Percentiles rank a stretch among this genome's conserved stretches.
Conservation (phyloP, 2,797 vertebrate genomes). For the Distichodus sexfasciatus region DNA sequence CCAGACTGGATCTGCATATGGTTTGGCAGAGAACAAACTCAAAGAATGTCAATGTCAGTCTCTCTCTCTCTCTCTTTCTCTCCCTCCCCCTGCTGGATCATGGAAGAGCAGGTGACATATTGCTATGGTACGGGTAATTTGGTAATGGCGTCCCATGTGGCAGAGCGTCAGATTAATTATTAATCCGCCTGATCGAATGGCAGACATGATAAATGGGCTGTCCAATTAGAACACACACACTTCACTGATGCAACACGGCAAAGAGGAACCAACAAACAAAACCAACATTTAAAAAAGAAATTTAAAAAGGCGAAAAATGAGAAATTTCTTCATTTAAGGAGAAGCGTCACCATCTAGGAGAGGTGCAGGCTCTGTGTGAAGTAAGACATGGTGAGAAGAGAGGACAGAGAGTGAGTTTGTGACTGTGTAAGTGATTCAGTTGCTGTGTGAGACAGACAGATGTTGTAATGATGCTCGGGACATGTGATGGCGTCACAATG, state of each 20-base stretch:
- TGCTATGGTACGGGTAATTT: conserved; percentile 45
- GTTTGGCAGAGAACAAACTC: too few relatives aligned
- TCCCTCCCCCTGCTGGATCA: conserved; percentile 6
- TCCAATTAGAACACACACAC: conserved; percentile 15
- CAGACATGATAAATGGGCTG: conserved; percentile 39
- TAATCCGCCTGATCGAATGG: conserved; percentile 41
- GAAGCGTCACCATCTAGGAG: background rate
- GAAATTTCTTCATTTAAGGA: background rate
- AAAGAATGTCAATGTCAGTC: too few relatives aligned
- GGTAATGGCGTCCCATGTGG: conserved; percentile 41
- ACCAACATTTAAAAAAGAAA: background rate
- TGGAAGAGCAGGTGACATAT: conserved; percentile 29
- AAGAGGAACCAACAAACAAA: conserved; percentile 15
- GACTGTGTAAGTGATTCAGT: background rate
- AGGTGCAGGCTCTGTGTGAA: conserved; percentile 10
- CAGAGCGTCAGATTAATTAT: conserved; percentile 40
- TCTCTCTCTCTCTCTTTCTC: conserved; percentile 8
- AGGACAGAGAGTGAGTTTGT: background rate
- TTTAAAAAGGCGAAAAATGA: background rate
- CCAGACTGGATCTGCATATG: too few relatives aligned
- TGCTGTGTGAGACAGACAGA: conserved; percentile 20
- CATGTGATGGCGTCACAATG: conserved; percentile 46
- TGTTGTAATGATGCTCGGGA: conserved; percentile 45
- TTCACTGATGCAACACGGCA: conserved; percentile 7
- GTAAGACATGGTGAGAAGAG: conserved; percentile 5